These are phyloP conservation scores for Rhegmatorhina hoffmannsi DNA, from an alignment of 2,113 vertebrate species.

Conservation along the genomic window DNA sequence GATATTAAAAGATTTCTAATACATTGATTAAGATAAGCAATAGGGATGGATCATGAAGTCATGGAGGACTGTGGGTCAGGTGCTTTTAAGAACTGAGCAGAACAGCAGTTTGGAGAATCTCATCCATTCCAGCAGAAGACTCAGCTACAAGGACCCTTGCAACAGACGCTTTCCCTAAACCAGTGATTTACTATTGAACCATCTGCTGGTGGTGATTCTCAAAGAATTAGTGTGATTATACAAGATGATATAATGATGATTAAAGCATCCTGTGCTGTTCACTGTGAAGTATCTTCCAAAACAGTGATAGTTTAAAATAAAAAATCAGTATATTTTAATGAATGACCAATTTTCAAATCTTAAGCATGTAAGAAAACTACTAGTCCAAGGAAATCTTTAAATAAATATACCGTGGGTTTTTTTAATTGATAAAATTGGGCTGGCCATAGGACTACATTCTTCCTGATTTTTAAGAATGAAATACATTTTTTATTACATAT, in stretches of 20 bases:
- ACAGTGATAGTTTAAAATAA: neutral
- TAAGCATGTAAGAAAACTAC: neutral
- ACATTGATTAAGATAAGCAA: neutral
- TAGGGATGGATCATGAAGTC: neutral
- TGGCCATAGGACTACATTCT: neutral
- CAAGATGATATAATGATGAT: neutral
- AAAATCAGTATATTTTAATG: neutral
- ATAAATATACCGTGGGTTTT: neutral
- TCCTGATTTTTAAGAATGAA: neutral
- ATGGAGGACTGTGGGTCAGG: rapidly evolving
- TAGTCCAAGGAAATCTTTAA: neutral
- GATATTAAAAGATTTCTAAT: neutral
- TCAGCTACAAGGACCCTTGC: neutral
- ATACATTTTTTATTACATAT: neutral
- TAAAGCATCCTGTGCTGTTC: neutral
- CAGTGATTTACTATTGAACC: neutral
- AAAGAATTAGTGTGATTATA: neutral
- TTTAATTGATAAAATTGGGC: neutral
- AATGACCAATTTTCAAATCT: neutral
- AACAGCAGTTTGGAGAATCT: neutral
- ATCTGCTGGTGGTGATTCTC: neutral
- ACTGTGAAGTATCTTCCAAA: neutral
- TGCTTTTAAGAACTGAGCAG: neutral
- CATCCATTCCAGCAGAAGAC: neutral
- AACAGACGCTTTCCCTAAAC: neutral